Percentiles rank a stretch among this genome's conserved stretches.
Evolutionary conservation across 2,113 vertebrate genomes (phyloP).

Genomic region (Miniopterus natalensis): DNA sequence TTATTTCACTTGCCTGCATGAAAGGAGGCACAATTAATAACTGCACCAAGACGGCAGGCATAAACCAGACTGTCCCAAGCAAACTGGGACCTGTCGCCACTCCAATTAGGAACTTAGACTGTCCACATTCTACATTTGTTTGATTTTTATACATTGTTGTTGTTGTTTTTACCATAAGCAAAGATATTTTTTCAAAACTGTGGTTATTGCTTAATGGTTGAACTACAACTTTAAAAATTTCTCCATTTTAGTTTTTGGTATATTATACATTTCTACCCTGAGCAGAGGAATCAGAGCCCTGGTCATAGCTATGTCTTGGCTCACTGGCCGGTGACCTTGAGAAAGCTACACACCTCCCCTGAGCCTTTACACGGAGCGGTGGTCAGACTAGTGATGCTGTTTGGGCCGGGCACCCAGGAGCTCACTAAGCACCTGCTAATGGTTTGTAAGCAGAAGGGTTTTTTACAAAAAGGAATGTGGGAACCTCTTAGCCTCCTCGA

Average conservation of each 20-base stretch:
- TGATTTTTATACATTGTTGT: not conserved
- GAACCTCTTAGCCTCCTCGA: not conserved
- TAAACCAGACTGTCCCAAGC: not conserved
- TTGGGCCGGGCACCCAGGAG: not conserved
- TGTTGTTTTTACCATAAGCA: conserved; percentile 41
- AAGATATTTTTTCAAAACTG: not conserved
- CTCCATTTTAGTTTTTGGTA: not conserved
- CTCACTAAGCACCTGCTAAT: not conserved
- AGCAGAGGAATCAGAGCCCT: not conserved
- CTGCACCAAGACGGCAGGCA: not conserved
- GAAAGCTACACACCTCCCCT: not conserved
- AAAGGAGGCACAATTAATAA: not conserved
- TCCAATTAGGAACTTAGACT: not conserved
- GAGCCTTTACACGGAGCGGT: not conserved
- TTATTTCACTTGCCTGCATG: not conserved
- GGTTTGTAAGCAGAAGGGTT: not conserved
- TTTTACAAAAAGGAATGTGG: not conserved
- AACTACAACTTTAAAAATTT: not conserved
- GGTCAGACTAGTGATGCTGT: not conserved
- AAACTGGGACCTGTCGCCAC: not conserved
- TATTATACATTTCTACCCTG: not conserved
- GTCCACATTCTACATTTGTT: not conserved
- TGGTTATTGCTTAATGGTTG: not conserved
- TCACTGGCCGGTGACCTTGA: not conserved
- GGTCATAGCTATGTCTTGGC: not conserved